Percentiles rank a stretch among this genome's conserved stretches.
Conservation (phyloP, 2,888 invertebrate species). For the Athalia cordata region DNA sequence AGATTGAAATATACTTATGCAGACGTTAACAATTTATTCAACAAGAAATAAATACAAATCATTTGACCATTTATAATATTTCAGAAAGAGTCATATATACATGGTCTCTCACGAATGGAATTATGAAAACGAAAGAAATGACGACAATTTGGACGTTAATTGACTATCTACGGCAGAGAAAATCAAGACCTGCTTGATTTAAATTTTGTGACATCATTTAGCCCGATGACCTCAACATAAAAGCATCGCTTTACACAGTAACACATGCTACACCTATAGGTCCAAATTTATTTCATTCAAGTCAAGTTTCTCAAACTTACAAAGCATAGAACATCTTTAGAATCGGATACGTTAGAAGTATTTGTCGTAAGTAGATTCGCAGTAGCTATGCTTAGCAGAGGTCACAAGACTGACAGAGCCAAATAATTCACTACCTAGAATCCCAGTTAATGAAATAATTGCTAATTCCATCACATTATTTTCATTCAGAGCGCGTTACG, state of each 20-base stretch:
- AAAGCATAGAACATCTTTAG: slow-evolving; percentile 14
- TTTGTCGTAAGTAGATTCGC: slow-evolving; percentile 6
- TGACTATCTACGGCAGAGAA: slow-evolving; percentile 44
- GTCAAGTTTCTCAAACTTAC: background rate
- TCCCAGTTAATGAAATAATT: slow-evolving; percentile 7
- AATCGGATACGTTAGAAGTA: background rate
- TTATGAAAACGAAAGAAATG: background rate
- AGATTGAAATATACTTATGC: slow-evolving; percentile 64
- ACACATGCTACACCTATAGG: background rate
- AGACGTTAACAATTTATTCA: slow-evolving; percentile 50
- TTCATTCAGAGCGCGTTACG: background rate
- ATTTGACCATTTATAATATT: slow-evolving; percentile 18
- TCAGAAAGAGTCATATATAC: background rate
- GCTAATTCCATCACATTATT: slow-evolving; percentile 10
- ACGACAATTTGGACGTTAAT: slow-evolving; percentile 13
- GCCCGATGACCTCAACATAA: background rate
- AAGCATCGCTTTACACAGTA: slow-evolving; percentile 8
- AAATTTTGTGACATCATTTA: background rate
- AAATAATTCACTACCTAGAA: slow-evolving; percentile 28
- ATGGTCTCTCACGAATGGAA: background rate
- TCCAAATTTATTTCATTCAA: slow-evolving; percentile 10
- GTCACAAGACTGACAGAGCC: background rate
- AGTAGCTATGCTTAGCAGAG: background rate
- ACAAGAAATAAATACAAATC: slow-evolving; percentile 40
- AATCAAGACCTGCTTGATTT: slow-evolving; percentile 63